Conservation (phyloP, 2,888 invertebrate species). For the Acanthoscelides obtectus region DNA sequence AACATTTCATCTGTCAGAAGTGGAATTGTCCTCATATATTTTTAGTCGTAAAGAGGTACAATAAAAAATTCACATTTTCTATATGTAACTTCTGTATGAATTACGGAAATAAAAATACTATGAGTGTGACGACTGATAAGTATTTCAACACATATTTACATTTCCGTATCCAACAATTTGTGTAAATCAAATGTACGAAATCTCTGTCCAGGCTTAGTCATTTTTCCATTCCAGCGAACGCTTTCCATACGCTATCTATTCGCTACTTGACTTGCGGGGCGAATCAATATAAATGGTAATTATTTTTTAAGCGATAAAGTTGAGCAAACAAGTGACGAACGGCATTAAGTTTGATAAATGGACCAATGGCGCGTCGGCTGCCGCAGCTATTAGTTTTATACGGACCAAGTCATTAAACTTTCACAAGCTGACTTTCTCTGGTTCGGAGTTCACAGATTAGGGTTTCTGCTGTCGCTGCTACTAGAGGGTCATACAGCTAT, state of each 20-base stretch:
- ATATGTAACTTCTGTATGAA: neutral
- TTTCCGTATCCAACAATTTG: no score
- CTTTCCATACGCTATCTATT: neutral
- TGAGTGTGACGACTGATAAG: no score
- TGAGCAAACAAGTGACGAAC: neutral
- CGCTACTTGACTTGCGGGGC: neutral
- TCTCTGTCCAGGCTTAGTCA: no score
- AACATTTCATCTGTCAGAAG: neutral
- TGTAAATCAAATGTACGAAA: no score
- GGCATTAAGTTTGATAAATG: neutral
- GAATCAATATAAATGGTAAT: neutral
- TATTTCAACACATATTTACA: no score
- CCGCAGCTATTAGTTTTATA: constrained; percentile 17
- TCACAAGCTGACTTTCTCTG: no score
- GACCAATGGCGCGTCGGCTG: neutral
- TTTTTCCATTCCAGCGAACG: neutral
- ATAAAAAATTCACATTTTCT: neutral
- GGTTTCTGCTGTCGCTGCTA: neutral
- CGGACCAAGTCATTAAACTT: constrained; percentile 18
- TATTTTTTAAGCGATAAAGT: neutral
- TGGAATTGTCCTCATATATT: neutral
- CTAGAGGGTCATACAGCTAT: neutral
- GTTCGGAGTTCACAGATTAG: neutral
- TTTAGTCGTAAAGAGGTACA: neutral
- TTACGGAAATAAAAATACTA: neutral